These are phyloP conservation scores for Oreochromis spilurus DNA, from an alignment of 2,113 vertebrate genomes.

Conservation along the genomic window DNA sequence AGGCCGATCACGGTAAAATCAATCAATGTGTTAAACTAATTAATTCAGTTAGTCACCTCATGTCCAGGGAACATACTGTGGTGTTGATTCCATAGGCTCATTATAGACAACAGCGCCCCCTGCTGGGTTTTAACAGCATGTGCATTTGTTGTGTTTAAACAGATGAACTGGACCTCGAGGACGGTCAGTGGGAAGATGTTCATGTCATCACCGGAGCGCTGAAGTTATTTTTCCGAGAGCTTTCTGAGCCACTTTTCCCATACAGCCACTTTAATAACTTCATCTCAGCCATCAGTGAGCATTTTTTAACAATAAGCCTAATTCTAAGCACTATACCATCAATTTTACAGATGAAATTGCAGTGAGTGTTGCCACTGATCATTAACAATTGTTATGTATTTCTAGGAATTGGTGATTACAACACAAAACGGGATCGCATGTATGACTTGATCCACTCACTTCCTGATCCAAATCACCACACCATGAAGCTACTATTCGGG, in stretches of 20 bases:
- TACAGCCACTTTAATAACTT: constrained; percentile 84
- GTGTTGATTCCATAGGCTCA: neutral
- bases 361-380: neutral
- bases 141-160: constrained; percentile 37
- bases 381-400: neutral
- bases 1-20: constrained; percentile 85
- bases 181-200: constrained; percentile 89
- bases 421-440: constrained; percentile 63
- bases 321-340: neutral
- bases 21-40: neutral
- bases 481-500: constrained; percentile 83
- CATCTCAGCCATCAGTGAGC: constrained; percentile 77
- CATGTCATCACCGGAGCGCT: constrained; percentile 91
- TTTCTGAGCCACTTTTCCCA: constrained; percentile 86
- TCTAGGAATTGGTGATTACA: constrained; percentile 78
- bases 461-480: constrained; percentile 80
- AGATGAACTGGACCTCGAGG: constrained; percentile 89
- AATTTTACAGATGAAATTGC: neutral
- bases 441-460: constrained; percentile 79
- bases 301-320: neutral
- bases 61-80: neutral
- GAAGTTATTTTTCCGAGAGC: constrained; percentile 91
- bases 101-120: constrained; percentile 8
- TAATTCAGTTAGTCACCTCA: neutral
- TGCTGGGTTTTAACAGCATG: neutral